Percentiles rank a stretch among this genome's conserved stretches.
These are phyloP conservation scores for Venusia cambrica DNA, from an alignment of 2,888 invertebrate genomes.

Conservation along the genomic window DNA sequence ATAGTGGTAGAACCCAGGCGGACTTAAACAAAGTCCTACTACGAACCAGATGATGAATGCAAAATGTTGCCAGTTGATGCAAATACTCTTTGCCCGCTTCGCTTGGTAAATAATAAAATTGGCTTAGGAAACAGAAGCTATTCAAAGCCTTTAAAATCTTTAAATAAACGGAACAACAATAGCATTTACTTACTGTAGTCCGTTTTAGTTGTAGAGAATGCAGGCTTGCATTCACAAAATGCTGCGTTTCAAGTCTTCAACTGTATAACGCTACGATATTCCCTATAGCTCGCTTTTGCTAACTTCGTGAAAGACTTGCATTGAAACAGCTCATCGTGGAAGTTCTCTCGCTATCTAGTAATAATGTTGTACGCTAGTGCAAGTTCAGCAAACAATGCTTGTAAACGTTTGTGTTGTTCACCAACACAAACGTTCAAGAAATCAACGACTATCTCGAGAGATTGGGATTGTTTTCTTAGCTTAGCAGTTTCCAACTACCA, in stretches of 20 bases:
- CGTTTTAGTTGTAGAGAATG: not conserved
- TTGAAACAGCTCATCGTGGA: not conserved
- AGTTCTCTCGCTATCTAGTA: conserved; percentile 1
- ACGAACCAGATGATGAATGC: too few species aligned
- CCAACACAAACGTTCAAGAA: not conserved
- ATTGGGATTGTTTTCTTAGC: conserved; percentile 2
- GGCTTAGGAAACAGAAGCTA: too few species aligned
- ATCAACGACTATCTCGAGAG: conserved; percentile 6
- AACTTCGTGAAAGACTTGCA: conserved; percentile 1
- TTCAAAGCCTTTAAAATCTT: too few species aligned
- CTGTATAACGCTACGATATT: not conserved
- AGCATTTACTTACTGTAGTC: not conserved
- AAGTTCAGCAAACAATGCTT: conserved; percentile 3
- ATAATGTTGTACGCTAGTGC: not conserved
- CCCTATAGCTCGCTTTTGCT: not conserved
- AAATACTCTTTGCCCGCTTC: too few species aligned
- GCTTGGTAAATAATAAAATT: too few species aligned
- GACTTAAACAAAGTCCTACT: too few species aligned
- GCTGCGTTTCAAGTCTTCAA: conserved; percentile 2
- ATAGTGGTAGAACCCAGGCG: too few species aligned
- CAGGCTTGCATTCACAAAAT: conserved; percentile 3
- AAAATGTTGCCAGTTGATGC: too few species aligned
- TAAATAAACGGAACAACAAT: too few species aligned
- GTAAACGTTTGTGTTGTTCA: conserved; percentile 3
- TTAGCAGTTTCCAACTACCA: too few species aligned